These are phyloP conservation scores for Scatophagus argus DNA, from an alignment of 2,113 vertebrate species.

Conservation along the genomic window DNA sequence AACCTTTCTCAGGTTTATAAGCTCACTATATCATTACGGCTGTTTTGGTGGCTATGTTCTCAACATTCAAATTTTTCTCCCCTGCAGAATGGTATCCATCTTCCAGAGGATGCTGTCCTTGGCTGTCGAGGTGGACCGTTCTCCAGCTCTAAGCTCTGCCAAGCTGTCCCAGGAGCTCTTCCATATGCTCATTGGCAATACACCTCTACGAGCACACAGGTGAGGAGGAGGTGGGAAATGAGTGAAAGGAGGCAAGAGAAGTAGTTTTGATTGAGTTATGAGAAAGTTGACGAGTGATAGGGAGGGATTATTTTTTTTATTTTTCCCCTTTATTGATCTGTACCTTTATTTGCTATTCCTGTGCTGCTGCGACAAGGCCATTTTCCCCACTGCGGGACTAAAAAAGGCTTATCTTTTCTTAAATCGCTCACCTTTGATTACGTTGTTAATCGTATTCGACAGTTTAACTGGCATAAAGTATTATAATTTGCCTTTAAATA, in stretches of 20 bases:
- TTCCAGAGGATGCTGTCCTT: slow-evolving; percentile 93
- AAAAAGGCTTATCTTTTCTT: too few species aligned
- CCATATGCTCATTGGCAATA: slow-evolving; percentile 82
- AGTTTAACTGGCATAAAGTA: too few species aligned
- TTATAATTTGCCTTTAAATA: too few species aligned
- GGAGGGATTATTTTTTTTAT: not conserved
- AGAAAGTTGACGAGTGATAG: not conserved
- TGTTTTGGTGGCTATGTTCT: not conserved
- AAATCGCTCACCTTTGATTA: too few species aligned
- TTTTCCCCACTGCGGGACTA: too few species aligned
- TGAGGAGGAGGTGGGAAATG: slow-evolving; percentile 67
- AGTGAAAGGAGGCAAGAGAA: not conserved
- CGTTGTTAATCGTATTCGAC: too few species aligned
- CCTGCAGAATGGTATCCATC: slow-evolving; percentile 85
- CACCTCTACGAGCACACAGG: slow-evolving; percentile 87
- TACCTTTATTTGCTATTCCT: too few species aligned
- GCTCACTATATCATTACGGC: too few species aligned
- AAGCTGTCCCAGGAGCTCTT: slow-evolving; percentile 91
- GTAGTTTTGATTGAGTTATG: not conserved
- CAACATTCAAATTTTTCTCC: not conserved
- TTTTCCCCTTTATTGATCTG: too few species aligned
- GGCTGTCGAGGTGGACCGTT: slow-evolving; percentile 91
- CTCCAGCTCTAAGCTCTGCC: slow-evolving; percentile 87
- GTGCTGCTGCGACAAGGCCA: too few species aligned
- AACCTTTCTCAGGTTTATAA: not conserved